These are phyloP conservation scores for Athripsodes cinereus DNA, from an alignment of 2,888 invertebrate species.

Conservation along the genomic window DNA sequence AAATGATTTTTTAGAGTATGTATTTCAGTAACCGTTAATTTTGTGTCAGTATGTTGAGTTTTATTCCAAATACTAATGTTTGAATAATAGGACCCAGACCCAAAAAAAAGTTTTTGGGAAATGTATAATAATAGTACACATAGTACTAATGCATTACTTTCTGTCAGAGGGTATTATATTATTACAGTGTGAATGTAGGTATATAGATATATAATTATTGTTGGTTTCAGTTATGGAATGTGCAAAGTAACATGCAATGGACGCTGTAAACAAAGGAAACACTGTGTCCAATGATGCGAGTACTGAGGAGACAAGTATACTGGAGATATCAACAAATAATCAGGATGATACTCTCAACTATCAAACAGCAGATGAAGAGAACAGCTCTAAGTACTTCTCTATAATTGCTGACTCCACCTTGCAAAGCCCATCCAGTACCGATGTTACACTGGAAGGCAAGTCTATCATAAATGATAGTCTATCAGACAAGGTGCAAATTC, in stretches of 20 bases:
- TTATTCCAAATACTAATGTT: no score
- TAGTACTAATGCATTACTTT: no score
- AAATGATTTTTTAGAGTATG: no score
- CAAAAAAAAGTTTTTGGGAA: no score
- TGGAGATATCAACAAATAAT: constrained; percentile 10
- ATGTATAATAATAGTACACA: no score
- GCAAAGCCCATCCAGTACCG: constrained; percentile 13
- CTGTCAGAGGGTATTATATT: no score
- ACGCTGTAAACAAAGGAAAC: constrained; percentile 11
- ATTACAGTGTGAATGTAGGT: no score
- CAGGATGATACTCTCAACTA: constrained; percentile 29
- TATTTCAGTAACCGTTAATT: no score
- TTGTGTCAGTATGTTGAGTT: no score
- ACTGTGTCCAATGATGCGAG: constrained; percentile 9
- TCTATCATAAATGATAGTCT: neutral
- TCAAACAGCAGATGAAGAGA: constrained; percentile 43
- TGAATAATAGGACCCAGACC: no score
- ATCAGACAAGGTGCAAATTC: neutral
- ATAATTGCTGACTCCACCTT: constrained; percentile 38
- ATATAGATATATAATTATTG: neutral
- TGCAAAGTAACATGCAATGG: constrained; percentile 13
- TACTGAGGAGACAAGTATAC: constrained; percentile 10
- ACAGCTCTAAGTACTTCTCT: constrained; percentile 44
- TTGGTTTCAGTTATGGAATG: constrained; percentile 11
- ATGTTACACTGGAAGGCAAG: constrained; percentile 13